Evolutionary conservation across 2,113 vertebrate genomes (phyloP).

Genomic region (Rhizomys pruinosus): DNA sequence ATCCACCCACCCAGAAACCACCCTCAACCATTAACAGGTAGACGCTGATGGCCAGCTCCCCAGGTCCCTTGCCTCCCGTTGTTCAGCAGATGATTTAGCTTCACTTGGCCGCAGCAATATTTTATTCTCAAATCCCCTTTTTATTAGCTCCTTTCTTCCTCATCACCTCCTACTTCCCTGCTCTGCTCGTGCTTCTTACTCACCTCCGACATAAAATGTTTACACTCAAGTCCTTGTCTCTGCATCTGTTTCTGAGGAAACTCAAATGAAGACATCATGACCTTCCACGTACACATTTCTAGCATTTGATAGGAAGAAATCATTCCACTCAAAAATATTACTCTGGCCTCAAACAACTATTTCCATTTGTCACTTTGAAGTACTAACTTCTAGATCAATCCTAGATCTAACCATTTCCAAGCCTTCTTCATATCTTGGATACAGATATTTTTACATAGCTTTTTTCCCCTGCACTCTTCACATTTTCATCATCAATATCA

Average conservation of each 20-base stretch:
- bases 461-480: not conserved
- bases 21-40: not conserved
- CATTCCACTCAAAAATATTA: not conserved
- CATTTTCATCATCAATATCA: not conserved
- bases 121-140: not conserved
- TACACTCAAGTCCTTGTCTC: not conserved
- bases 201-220: not conserved
- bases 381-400: slow-evolving; percentile 13
- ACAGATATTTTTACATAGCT: not conserved
- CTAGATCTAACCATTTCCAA: not conserved
- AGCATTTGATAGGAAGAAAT: slow-evolving; percentile 11
- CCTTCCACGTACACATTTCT: not conserved
- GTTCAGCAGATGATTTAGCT: not conserved
- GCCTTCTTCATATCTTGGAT: not conserved
- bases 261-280: slow-evolving; percentile 16
- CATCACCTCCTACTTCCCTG: slow-evolving; percentile 3
- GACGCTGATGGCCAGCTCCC: not conserved
- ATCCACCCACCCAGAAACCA: not conserved
- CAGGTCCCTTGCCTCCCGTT: not conserved
- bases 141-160: slow-evolving; percentile 23
- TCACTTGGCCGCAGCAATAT: not conserved
- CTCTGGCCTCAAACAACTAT: slow-evolving; percentile 5
- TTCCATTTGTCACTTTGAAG: slow-evolving; percentile 27
- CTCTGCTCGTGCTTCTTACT: slow-evolving; percentile 6
- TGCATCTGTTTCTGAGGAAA: slow-evolving; percentile 30